phyloP scores from a whole-genome alignment of 2,113 vertebrate species.

The Onychorhynchus coronatus region DNA sequence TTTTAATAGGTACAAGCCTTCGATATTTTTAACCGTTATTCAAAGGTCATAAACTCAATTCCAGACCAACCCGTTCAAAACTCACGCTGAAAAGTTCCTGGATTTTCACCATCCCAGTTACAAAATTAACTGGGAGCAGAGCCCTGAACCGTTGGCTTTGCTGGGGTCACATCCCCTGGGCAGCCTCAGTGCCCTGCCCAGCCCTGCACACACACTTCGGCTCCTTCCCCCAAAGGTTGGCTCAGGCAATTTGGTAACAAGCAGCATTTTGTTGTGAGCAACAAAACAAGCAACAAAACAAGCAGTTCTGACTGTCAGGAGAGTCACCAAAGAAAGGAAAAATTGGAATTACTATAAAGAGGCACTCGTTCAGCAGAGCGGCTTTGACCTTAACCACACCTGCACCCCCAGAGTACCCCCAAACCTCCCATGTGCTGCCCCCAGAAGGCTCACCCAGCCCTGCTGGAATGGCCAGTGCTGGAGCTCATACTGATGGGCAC shows the following conservation, averaged over 20 bases:
- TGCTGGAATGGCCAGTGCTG: not conserved
- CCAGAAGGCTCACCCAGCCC: not conserved
- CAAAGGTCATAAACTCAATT: not conserved
- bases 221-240: not conserved
- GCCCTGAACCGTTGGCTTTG: not conserved
- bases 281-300: not conserved
- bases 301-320: not conserved
- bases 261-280: not conserved
- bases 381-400: not conserved
- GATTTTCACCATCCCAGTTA: not conserved
- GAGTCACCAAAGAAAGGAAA: not conserved
- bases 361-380: not conserved
- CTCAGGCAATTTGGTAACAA: not conserved
- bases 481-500: accelerated
- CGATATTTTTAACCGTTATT: not conserved
- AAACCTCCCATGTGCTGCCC: not conserved
- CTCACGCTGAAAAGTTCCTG: not conserved
- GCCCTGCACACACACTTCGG: not conserved
- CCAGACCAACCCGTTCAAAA: not conserved
- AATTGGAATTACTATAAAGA: not conserved
- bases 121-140: not conserved
- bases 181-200: not conserved
- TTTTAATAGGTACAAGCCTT: not conserved
- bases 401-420: not conserved
- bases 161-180: not conserved